A percentile compares a stretch with the other conserved stretches of the same genome.
These are phyloP conservation scores for Andrena fulva DNA, from an alignment of 2,888 invertebrate species.

Conservation along the genomic window DNA sequence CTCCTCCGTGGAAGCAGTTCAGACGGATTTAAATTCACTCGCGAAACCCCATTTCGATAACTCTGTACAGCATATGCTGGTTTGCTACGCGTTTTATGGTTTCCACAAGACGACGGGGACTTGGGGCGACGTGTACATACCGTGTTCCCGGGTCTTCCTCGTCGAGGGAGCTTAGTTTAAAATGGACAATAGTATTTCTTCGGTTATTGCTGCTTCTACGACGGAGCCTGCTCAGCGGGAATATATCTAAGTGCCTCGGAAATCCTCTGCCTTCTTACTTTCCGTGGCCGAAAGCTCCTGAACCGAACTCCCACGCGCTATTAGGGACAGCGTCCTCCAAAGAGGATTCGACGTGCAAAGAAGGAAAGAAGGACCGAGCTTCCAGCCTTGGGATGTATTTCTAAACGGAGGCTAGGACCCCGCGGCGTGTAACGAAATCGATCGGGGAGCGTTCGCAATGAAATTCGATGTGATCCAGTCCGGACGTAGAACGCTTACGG, in stretches of 20 bases:
- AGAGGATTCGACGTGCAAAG: not conserved
- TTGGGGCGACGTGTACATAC: no score
- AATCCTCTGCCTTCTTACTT: not conserved
- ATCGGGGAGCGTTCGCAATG: slow-evolving; percentile 7
- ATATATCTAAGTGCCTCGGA: not conserved
- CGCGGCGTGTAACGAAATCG: not conserved
- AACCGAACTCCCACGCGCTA: not conserved
- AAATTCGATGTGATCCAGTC: slow-evolving; percentile 3
- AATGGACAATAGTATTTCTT: not conserved
- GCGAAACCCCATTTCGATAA: slow-evolving; percentile 7
- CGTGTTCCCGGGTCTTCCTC: no score
- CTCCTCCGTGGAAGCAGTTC: not conserved
- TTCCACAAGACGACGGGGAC: not conserved
- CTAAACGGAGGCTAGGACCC: not conserved
- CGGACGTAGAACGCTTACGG: slow-evolving; percentile 8
- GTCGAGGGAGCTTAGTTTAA: not conserved
- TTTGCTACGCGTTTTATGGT: not conserved
- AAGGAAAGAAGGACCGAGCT: not conserved
- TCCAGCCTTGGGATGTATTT: not conserved
- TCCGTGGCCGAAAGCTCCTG: not conserved
- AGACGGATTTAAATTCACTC: not conserved
- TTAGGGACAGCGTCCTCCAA: not conserved
- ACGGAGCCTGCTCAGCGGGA: not conserved
- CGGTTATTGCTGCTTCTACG: not conserved
- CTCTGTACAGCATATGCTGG: not conserved